Evolutionary conservation across 2,888 invertebrate genomes (phyloP).

Genomic region (Monoplex corrugatus): DNA sequence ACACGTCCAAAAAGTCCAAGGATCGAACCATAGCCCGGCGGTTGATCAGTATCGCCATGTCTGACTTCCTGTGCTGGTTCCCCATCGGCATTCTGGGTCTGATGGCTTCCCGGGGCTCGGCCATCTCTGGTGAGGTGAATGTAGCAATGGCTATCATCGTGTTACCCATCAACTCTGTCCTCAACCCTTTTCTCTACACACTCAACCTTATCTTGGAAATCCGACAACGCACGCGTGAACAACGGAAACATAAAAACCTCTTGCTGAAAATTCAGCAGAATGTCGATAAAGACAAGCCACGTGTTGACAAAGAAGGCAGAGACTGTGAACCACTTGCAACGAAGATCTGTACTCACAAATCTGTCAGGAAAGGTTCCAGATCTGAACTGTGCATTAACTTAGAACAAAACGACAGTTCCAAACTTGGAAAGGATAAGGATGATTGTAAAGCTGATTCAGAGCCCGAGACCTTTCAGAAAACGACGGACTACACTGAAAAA

Average conservation of each 20-base stretch:
- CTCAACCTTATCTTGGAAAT: slow-evolving; percentile 23
- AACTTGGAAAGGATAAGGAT: too few species aligned
- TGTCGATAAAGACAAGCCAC: not conserved
- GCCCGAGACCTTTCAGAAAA: not conserved
- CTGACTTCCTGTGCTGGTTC: slow-evolving; percentile 33
- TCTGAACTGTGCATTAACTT: too few species aligned
- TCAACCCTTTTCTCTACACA: slow-evolving; percentile 33
- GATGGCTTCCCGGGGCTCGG: not conserved
- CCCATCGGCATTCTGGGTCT: slow-evolving; percentile 21
- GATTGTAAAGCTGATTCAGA: too few species aligned
- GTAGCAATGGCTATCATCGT: slow-evolving; percentile 12
- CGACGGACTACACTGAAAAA: not conserved
- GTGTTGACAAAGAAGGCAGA: not conserved
- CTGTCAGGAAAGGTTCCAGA: too few species aligned
- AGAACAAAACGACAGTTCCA: too few species aligned
- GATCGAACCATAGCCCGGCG: not conserved
- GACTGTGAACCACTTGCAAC: not conserved
- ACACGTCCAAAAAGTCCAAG: not conserved
- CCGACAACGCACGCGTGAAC: not conserved
- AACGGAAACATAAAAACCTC: not conserved
- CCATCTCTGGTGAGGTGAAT: not conserved
- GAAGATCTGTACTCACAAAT: too few species aligned
- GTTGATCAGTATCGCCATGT: slow-evolving; percentile 15
- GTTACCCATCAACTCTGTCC: slow-evolving; percentile 14
- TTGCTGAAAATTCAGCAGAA: not conserved